Evolutionary conservation across 2,113 vertebrate genomes (phyloP), one percentile per base, ranked within the genome.

Genomic region (Cepphus grylle): DNA sequence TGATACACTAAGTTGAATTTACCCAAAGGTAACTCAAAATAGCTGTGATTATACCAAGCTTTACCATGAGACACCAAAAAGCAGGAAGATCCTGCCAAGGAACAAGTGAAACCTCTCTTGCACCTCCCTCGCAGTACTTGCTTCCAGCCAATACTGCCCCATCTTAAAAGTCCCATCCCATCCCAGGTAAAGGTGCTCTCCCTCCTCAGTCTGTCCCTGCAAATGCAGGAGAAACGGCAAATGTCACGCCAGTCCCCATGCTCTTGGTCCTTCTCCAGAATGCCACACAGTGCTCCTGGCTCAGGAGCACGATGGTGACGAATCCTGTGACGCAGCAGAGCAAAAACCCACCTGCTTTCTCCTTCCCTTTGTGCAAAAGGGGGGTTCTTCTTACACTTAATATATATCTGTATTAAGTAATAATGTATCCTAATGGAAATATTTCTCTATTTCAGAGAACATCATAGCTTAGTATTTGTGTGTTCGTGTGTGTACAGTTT

Each of bases 121-220:
- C 26, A 23, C 11, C 25, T 86, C 15, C 34, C 26, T 69, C 36
- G 5, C 8, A 3, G 45, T 26, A 13, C 58, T 61, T 2, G 71
- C 84, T 81, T 55, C n/a, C 58, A 83, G 47, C 27, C 56, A 65
- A 6, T n/a, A 10, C 40, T n/a, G 32, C 16, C 11, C 8, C 17
- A 15, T 61, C 18, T 73, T 43, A 26, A 8, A 66, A 73, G 34
- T 11, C 23, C 38, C 26, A 9, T 15, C 32, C 10, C 26, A 3
- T 8, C 18, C 5, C 21, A 16, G 0, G 0, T 40, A 42, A 63
- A 34, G 20, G 23, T n/a, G n/a, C 38, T 23, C 11, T 8, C 43
- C 38, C 40, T 69, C 52, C 53, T 29, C 61, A 8, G 40, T 8
- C 61, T 30, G 25, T 22, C 30, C 7, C 15, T 25, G 52, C 0